Evolutionary conservation across 2,888 invertebrate genomes (phyloP).

Genomic region (Phengaris alcon): DNA sequence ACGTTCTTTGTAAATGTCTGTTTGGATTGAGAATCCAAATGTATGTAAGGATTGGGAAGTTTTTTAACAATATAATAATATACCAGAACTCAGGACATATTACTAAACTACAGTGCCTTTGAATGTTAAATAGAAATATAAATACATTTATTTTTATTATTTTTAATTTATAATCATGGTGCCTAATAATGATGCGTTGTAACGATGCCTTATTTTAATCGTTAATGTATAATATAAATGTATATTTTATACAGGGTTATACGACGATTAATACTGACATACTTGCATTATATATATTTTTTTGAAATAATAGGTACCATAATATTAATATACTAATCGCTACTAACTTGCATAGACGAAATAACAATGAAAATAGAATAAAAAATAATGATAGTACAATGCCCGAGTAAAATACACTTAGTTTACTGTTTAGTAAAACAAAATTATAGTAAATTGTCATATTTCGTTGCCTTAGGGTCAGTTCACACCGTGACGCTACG

Average conservation of each 20-base stretch:
- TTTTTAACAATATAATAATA: not conserved
- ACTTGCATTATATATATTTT: slow-evolving; percentile 16
- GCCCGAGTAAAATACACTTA: not conserved
- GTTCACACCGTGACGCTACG: too few species aligned
- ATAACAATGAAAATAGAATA: not conserved
- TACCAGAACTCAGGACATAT: not conserved
- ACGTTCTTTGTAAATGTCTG: too few species aligned
- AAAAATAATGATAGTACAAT: not conserved
- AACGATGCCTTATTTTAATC: slow-evolving; percentile 30
- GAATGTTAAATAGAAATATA: slow-evolving; percentile 29
- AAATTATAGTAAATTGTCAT: not conserved
- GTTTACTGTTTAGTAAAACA: not conserved
- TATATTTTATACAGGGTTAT: slow-evolving; percentile 27
- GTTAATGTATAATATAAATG: slow-evolving; percentile 24
- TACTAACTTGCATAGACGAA: not conserved
- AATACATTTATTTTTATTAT: slow-evolving; percentile 15
- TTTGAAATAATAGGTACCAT: not conserved
- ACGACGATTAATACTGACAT: slow-evolving; percentile 6
- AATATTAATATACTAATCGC: not conserved
- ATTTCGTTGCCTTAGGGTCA: not conserved
- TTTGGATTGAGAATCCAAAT: too few species aligned
- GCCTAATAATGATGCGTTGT: slow-evolving; percentile 28
- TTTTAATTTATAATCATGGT: slow-evolving; percentile 27
- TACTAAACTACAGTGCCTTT: slow-evolving; percentile 32
- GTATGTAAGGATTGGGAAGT: too few species aligned